Evolutionary conservation across 2,888 invertebrate species (phyloP).

Genomic region (Petrolisthes manimaculis): DNA sequence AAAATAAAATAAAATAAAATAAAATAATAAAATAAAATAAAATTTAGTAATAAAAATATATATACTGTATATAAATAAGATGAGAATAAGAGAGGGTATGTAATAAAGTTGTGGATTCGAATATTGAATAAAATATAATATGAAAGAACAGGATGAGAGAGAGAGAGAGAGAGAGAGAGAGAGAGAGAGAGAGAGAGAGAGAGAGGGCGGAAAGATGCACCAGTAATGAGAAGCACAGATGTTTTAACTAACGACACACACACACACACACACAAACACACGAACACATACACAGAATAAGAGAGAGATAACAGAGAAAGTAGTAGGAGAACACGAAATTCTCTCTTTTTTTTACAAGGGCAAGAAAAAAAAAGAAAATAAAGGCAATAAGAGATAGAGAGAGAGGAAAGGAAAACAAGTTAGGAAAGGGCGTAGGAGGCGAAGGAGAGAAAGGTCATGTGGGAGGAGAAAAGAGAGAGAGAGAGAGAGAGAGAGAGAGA

Average conservation of each 20-base stretch:
- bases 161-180: not conserved
- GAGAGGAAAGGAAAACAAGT: not conserved
- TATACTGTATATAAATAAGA: not conserved
- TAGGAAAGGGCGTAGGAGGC: not conserved
- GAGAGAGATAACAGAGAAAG: no score
- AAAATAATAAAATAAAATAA: not conserved
- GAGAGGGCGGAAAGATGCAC: no score
- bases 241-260: no score
- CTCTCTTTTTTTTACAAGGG: no score
- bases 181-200: not conserved
- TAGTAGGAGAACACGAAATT: no score
- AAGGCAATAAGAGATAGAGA: not conserved
- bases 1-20: not conserved
- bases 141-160: not conserved
- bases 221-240: no score
- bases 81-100: not conserved
- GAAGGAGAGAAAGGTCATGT: not conserved
- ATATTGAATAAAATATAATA: not conserved
- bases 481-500: not conserved
- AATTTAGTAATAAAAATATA: not conserved
- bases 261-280: no score
- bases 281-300: no score
- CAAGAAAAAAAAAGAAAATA: not conserved
- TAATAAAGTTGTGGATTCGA: not conserved
- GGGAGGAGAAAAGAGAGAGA: not conserved